Percentiles rank a stretch among this genome's conserved stretches.
Evolutionary conservation across 2,113 vertebrate genomes (phyloP).

Genomic region (Bettongia penicillata): DNA sequence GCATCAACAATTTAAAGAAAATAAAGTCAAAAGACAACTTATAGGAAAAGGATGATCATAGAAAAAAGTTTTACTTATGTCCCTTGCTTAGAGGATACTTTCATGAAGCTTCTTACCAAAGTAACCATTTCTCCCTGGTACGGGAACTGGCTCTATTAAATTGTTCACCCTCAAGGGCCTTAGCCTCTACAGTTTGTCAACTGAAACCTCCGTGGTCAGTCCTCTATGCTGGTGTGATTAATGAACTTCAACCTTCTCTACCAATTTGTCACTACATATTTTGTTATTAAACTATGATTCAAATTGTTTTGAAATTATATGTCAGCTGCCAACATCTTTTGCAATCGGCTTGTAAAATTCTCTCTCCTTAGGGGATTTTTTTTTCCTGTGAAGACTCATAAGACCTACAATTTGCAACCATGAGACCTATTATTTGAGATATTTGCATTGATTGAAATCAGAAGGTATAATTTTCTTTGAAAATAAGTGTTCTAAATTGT

Average conservation of each 20-base stretch:
- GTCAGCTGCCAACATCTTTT: conserved; percentile 40
- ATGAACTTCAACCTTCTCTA: not conserved
- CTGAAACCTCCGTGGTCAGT: not conserved
- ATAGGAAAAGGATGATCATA: not conserved
- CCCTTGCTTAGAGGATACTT: not conserved
- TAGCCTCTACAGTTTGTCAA: not conserved
- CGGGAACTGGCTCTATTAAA: not conserved
- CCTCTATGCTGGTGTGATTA: not conserved
- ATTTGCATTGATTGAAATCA: conserved; percentile 28
- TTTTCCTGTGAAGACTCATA: not conserved
- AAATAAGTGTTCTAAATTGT: not conserved
- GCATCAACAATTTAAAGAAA: not conserved
- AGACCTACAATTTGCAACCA: not conserved
- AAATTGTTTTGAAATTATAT: conserved; percentile 36
- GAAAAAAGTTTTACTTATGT: not conserved
- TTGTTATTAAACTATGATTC: not conserved
- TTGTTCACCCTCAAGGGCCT: not conserved
- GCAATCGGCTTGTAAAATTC: conserved; percentile 6
- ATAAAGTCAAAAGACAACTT: not conserved
- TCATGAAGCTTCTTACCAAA: not conserved
- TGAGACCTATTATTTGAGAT: not conserved
- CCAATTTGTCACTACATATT: conserved; percentile 28
- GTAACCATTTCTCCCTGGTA: not conserved
- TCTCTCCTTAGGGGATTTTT: not conserved
- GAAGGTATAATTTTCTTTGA: conserved; percentile 28